These are phyloP conservation scores for Eulemur rubriventer DNA, from an alignment of 2,797 vertebrate species.

Conservation along the genomic window DNA sequence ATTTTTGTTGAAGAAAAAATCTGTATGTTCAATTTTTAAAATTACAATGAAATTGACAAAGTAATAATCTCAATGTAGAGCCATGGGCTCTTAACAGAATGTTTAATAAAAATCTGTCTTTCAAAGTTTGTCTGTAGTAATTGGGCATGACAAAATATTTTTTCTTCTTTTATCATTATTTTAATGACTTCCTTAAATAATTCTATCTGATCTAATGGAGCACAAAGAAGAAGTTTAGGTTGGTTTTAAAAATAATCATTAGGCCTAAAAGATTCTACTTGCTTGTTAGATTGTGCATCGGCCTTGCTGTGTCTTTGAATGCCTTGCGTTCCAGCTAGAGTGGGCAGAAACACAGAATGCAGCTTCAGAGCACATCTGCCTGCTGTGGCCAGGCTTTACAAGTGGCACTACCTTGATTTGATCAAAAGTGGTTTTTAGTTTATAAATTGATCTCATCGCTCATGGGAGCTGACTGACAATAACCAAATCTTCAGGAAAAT, in stretches of 20 bases:
- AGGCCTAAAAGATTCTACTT: neutral
- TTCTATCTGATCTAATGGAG: neutral
- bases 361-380: neutral
- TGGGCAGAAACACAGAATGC: neutral
- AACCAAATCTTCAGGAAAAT: neutral
- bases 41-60: neutral
- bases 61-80: neutral
- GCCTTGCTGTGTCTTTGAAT: neutral
- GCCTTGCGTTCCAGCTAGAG: neutral
- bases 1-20: neutral
- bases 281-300: neutral
- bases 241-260: neutral
- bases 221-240: neutral
- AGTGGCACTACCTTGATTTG: neutral
- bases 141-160: neutral
- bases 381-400: neutral
- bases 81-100: neutral
- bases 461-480: neutral
- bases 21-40: conserved; percentile 3
- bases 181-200: neutral
- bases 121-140: neutral
- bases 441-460: neutral
- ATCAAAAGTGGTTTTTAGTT: neutral
- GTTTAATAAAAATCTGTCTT: neutral
- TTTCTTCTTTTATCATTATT: neutral